Evolutionary conservation across 2,888 invertebrate species (phyloP).

Genomic region (Hedya salicella): DNA sequence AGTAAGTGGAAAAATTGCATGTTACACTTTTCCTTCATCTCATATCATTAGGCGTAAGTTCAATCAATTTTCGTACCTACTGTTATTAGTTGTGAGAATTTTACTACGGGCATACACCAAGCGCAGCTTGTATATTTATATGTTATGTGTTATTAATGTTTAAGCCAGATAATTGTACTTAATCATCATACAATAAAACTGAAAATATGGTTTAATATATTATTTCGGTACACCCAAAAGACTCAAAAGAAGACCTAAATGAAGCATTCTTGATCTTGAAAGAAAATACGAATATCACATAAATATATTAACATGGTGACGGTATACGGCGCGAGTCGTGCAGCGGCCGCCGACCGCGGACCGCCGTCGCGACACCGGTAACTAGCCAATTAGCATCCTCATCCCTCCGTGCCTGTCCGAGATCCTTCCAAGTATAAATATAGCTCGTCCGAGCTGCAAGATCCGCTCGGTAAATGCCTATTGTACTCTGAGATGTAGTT

Average conservation of each 20-base stretch:
- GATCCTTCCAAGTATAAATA: slow-evolving; percentile 77
- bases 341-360: slow-evolving; percentile 43
- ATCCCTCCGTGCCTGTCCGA: slow-evolving; percentile 68
- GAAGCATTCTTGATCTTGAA: too few relatives aligned
- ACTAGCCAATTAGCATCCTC: slow-evolving; percentile 69
- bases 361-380: slow-evolving; percentile 59
- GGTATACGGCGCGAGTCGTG: slow-evolving; percentile 28
- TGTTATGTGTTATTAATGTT: slow-evolving; percentile 49
- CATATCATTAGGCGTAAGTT: slow-evolving; percentile 33
- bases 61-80: slow-evolving; percentile 27
- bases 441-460: slow-evolving; percentile 64
- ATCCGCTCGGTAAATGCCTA: slow-evolving; percentile 69
- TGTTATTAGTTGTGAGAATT: slow-evolving; percentile 28
- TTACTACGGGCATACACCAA: slow-evolving; percentile 41
- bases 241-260: neutral
- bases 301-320: neutral
- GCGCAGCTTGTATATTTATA: slow-evolving; percentile 44
- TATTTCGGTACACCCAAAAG: neutral
- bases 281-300: too few relatives aligned
- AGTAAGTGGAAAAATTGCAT: slow-evolving; percentile 14
- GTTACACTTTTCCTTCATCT: slow-evolving; percentile 8
- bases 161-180: slow-evolving; percentile 53
- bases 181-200: slow-evolving; percentile 40
- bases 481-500: slow-evolving; percentile 69
- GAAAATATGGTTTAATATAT: slow-evolving; percentile 2